Evolutionary conservation across 2,113 vertebrate species (phyloP), one percentile per base, ranked within the genome.

Genomic region (Lagenorhynchus albirostris): DNA sequence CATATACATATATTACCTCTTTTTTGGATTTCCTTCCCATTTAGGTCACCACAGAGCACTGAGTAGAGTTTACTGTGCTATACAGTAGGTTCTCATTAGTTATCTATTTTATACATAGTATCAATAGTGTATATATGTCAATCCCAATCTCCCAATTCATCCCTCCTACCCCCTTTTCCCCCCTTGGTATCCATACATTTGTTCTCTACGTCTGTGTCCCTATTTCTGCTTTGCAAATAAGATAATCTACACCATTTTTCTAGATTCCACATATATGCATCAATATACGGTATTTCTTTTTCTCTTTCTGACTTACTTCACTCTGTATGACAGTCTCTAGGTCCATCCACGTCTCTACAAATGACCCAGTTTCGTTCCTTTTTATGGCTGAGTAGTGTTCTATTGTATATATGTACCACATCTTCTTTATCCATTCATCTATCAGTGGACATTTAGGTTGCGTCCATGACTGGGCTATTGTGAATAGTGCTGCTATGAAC

Each of bases 341-440:
- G 41, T 1, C 41, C 41, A 41, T 41, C 41, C 41, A 6, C 41
- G 6, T 41, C 41, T 41, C 41, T 41, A 7, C 41, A 41, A 7
- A 41, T 41, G 6, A 41, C 41, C 41, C 41, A 41, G 3, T 8
- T 44, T 17, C 0, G 2, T 29, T 74, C 25, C 7, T 9, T 44
- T 47, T 74, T 74, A 29, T 1, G 41, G 71, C 9, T 58, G 55
- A 58, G 55, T 44, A 44, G 44, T 17, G 9, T 44, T 74, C 25
- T 7, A 2, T 0, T 74, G 13, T 44, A 5, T 5, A 2, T 2
- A 0, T 2, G 7, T n/a, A 17, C 14, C 7, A 1, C 26, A 17
- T 5, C 25, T 17, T 9, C 25, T 18, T 4, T 29, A 29, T 47
- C 4, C 41, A 0, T 31, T 47, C 41, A 8, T 44, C 41, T 1